phyloP scores from a whole-genome alignment of 2,113 vertebrate genomes.

The Gymnocephalus cernua region DNA sequence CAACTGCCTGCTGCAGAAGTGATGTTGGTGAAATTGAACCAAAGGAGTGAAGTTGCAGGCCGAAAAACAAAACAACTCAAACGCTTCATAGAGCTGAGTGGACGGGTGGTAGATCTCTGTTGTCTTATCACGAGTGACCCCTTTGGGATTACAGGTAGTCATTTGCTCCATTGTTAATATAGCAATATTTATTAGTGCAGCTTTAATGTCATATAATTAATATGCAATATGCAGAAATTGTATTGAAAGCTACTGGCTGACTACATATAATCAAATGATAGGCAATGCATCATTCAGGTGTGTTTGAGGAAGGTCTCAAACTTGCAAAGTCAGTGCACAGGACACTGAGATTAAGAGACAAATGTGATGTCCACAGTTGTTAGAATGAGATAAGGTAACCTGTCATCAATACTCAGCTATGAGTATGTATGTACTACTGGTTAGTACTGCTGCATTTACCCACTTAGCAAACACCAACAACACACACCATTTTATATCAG shows the following conservation, averaged over 20 bases:
- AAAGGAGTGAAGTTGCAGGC: background rate
- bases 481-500: background rate
- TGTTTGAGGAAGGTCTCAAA: background rate
- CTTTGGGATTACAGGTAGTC: background rate
- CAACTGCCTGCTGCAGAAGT: background rate
- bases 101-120: background rate
- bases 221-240: background rate
- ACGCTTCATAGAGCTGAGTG: background rate
- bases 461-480: background rate
- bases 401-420: background rate
- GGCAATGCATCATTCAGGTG: conserved; percentile 8
- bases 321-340: conserved; percentile 4
- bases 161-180: background rate
- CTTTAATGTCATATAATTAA: background rate
- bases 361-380: conserved; percentile 16
- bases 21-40: background rate
- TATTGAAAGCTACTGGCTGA: conserved; percentile 1
- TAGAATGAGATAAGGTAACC: background rate
- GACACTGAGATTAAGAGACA: conserved; percentile 4
- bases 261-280: background rate
- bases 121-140: background rate
- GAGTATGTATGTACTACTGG: no score
- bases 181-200: background rate
- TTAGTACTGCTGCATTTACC: background rate
- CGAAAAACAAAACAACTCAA: background rate